phyloP scores from a whole-genome alignment of 2,797 vertebrate species.

The Diceros bicornis region DNA sequence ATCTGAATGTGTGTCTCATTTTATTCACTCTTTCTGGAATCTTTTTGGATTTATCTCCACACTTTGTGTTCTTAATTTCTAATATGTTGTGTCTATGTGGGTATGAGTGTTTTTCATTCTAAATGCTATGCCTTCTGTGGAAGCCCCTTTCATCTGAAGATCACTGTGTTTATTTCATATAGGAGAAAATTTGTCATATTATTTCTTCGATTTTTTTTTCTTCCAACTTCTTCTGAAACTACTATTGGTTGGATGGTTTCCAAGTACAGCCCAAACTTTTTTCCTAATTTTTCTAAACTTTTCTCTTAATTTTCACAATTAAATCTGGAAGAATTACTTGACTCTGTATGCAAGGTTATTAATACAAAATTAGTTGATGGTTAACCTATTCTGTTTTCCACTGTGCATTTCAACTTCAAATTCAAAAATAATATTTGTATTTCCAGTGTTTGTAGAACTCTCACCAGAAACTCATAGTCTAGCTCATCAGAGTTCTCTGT shows the following conservation, averaged over 20 bases:
- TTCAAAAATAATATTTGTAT: neutral
- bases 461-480: neutral
- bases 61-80: neutral
- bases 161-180: neutral
- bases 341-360: neutral
- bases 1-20: neutral
- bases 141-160: neutral
- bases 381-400: neutral
- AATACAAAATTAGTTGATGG: neutral
- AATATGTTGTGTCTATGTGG: neutral
- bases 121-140: neutral
- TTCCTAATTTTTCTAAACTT: neutral
- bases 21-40: neutral
- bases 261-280: neutral
- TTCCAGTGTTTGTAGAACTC: neutral
- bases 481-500: neutral
- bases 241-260: neutral
- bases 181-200: neutral
- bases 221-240: neutral
- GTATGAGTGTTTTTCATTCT: neutral
- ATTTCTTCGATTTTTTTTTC: neutral
- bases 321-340: neutral
- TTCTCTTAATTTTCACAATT: neutral
- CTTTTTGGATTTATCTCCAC: neutral
- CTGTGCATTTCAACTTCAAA: neutral